Percentiles rank a stretch among this genome's conserved stretches.
These are phyloP conservation scores for Sylvia borin DNA, from an alignment of 2,797 vertebrate species.

Conservation along the genomic window DNA sequence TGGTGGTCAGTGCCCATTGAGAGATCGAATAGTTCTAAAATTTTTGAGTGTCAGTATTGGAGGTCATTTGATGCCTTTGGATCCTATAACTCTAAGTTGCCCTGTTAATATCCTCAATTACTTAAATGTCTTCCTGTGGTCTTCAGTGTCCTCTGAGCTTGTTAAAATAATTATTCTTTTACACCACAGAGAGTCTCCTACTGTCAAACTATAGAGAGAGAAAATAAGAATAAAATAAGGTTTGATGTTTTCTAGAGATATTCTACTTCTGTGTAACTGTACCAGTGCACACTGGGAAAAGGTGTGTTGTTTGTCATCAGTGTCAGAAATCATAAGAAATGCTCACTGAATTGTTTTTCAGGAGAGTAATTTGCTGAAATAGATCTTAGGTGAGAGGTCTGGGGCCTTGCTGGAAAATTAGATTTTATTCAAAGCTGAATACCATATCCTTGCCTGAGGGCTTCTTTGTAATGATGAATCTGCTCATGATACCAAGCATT, in stretches of 20 bases:
- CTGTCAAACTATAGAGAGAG: not conserved
- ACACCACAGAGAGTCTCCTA: not conserved
- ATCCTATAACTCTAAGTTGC: not conserved
- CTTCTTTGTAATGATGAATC: not conserved
- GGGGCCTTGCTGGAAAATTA: not conserved
- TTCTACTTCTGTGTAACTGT: not conserved
- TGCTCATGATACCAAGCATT: not conserved
- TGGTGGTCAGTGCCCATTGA: not conserved
- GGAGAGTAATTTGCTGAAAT: not conserved
- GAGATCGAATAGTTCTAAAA: not conserved
- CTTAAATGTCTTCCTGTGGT: not conserved
- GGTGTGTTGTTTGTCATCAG: not conserved
- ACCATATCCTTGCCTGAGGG: not conserved
- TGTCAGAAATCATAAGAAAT: not conserved
- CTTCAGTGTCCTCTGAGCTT: not conserved
- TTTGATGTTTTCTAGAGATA: not conserved
- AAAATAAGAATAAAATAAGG: not conserved
- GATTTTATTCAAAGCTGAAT: not conserved
- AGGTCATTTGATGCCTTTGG: not conserved
- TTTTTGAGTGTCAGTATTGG: not conserved
- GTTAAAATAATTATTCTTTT: not conserved
- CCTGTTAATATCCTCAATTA: not conserved
- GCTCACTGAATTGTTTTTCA: not conserved
- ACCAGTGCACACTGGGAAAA: rapidly evolving
- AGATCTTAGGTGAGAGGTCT: not conserved